Base-by-base conservation (phyloP, 2,797 vertebrate genomes). In the Morus bassanus region DNA sequence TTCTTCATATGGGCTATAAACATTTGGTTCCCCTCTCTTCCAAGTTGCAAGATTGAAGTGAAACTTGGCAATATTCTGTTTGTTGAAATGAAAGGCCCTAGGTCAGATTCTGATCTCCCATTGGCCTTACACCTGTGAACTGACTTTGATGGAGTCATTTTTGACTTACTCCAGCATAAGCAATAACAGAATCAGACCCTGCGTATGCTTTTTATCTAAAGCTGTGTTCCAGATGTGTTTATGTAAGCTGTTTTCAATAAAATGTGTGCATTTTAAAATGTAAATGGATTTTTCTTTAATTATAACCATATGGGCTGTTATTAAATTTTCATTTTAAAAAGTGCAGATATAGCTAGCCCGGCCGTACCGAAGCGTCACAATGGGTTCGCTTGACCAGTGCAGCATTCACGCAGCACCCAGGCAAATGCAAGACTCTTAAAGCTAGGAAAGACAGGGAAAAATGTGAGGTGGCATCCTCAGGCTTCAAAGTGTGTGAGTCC, bases 281-380 rank as follows among this genome's bases (percentile, higher is more conserved):
- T 96, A 96, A 96, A 96, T 94, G 93, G 94, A 95, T 96, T 97
- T 96, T 96, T 95, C 93, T 97, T 94, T 96, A 96, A 97, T 96
- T 96, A 85, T 63, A 90, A 93, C 76, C 96, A 95, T 67, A 95
- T 90, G 96, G 63, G 17, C 39, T 56, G 23, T 95, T 97, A 96
- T 96, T 96, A 95, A 91, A 84, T 91, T 96, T 95, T 96, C 69
- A 82, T 96, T 95, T 89, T 94, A 51, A 89, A 94, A 78, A 91
- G 65, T 85, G 65, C 89, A 96, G 85, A 48, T 91, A 90, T 54
- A 75, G 85, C 77, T 86, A 86, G 46, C 46, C 37, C 76, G 67
- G 94, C 43, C 73, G 81, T 35, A 53, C 12, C 6, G 2, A 83
- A 89, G 39, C 1, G 0, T 67, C 39, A 50, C 57, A 73, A 35